These are phyloP conservation scores for Synanthedon tipuliformis DNA, from an alignment of 2,888 invertebrate genomes.

Conservation along the genomic window DNA sequence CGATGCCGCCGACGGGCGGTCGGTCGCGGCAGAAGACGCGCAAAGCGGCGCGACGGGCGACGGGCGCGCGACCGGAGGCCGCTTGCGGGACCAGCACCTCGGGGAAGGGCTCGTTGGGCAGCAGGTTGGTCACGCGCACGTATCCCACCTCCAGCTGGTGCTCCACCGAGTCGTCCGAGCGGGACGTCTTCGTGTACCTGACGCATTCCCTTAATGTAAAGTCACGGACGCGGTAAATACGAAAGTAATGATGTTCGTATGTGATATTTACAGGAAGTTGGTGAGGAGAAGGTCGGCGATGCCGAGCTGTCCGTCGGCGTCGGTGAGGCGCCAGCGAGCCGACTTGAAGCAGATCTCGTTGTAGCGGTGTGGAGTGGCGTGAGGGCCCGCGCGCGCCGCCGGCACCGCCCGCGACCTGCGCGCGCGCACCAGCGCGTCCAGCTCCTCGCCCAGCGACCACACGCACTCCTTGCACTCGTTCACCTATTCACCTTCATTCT, in stretches of 20 bases:
- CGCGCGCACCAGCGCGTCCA: conserved; percentile 95
- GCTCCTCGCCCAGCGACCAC: conserved; percentile 89
- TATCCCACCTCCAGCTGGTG: conserved; percentile 97
- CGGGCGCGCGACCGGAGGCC: conserved; percentile 81
- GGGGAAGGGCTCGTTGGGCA: conserved; percentile 94
- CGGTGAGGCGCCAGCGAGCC: conserved; percentile 97
- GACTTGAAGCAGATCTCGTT: conserved; percentile 98
- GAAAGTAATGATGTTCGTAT: background rate
- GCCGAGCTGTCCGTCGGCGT: conserved; percentile 97
- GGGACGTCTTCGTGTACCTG: conserved; percentile 94
- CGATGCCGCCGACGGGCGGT: conserved; percentile 98
- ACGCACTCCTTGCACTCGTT: conserved; percentile 91
- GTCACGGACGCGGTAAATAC: background rate
- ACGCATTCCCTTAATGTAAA: background rate
- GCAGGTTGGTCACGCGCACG: conserved; percentile 92
- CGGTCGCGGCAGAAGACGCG: conserved; percentile 96
- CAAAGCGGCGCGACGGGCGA: conserved; percentile 91
- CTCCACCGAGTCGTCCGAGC: conserved; percentile 97
- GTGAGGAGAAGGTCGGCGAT: conserved; percentile 95
- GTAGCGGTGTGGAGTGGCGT: conserved; percentile 74
- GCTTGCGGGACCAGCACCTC: conserved; percentile 73
- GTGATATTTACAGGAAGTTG: conserved; percentile 86
- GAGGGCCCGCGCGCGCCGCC: conserved; percentile 25
- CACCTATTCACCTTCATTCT: conserved; percentile 58
- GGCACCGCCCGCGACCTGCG: conserved; percentile 55